These are phyloP conservation scores for Pinctada fucata DNA, from an alignment of 2,888 invertebrate species.

Conservation along the genomic window DNA sequence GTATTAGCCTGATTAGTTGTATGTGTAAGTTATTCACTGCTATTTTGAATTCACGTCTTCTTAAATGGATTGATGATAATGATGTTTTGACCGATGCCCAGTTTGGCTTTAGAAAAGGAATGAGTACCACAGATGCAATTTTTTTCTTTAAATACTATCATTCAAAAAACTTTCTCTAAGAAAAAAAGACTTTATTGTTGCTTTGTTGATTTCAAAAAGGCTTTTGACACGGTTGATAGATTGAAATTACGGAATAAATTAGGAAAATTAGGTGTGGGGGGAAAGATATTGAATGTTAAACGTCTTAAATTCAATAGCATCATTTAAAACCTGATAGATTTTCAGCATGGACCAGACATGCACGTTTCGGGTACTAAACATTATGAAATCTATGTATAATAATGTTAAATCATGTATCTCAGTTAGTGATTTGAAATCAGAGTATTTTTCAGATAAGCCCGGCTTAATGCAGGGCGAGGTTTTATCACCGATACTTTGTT, in stretches of 20 bases:
- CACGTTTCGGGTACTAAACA: no score
- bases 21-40: conserved; percentile 22
- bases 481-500: no score
- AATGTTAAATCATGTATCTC: neutral
- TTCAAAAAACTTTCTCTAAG: conserved; percentile 1
- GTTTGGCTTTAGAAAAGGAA: conserved; percentile 12
- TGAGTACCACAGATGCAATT: conserved; percentile 3
- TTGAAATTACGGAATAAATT: neutral
- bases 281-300: neutral
- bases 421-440: neutral
- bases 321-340: no score
- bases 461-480: no score
- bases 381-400: no score
- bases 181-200: conserved; percentile 12
- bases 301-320: no score
- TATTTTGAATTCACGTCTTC: conserved; percentile 15
- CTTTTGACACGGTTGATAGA: conserved; percentile 21
- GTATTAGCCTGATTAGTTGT: conserved; percentile 12
- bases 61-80: conserved; percentile 10
- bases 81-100: conserved; percentile 18
- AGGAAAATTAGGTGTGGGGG: conserved; percentile 3
- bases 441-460: no score
- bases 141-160: conserved; percentile 10
- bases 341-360: no score
- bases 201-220: conserved; percentile 19